Conservation (phyloP, 1,140 invertebrate genomes). For the Drosophila nigromelanica region DNA sequence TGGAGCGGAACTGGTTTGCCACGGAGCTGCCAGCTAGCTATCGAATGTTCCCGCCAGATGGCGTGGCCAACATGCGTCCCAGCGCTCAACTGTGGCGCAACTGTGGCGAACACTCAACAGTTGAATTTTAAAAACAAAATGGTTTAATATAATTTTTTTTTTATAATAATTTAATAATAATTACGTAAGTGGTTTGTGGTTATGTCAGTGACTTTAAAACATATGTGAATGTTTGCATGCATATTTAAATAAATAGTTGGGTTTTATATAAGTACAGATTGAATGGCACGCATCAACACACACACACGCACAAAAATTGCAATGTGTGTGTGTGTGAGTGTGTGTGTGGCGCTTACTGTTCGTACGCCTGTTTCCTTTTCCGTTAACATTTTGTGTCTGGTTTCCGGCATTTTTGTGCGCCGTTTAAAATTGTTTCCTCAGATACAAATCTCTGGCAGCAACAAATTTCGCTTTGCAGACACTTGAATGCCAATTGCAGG, state of each 20-base stretch:
- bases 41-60: slow-evolving; percentile 22
- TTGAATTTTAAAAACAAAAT: slow-evolving; percentile 4
- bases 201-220: neutral
- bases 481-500: slow-evolving; percentile 74
- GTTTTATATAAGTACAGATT: neutral
- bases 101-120: slow-evolving; percentile 16
- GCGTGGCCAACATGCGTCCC: slow-evolving; percentile 6
- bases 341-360: slow-evolving; percentile 20
- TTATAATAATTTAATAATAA: neutral
- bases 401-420: slow-evolving; percentile 79
- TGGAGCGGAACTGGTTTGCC: slow-evolving; percentile 47
- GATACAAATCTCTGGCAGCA: slow-evolving; percentile 66
- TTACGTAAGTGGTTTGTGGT: too few relatives aligned
- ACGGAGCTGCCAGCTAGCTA: slow-evolving; percentile 9
- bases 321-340: slow-evolving; percentile 11
- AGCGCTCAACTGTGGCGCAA: slow-evolving; percentile 11
- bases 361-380: slow-evolving; percentile 74
- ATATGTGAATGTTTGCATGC: neutral
- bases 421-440: slow-evolving; percentile 78
- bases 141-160: neutral
- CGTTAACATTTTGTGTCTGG: slow-evolving; percentile 80
- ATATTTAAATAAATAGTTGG: neutral
- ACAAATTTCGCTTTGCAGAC: slow-evolving; percentile 53
- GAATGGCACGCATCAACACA: slow-evolving; percentile 8
- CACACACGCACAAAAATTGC: slow-evolving; percentile 31